Evolutionary conservation across 2,113 vertebrate genomes (phyloP).

Genomic region (Aviceda subcristata): DNA sequence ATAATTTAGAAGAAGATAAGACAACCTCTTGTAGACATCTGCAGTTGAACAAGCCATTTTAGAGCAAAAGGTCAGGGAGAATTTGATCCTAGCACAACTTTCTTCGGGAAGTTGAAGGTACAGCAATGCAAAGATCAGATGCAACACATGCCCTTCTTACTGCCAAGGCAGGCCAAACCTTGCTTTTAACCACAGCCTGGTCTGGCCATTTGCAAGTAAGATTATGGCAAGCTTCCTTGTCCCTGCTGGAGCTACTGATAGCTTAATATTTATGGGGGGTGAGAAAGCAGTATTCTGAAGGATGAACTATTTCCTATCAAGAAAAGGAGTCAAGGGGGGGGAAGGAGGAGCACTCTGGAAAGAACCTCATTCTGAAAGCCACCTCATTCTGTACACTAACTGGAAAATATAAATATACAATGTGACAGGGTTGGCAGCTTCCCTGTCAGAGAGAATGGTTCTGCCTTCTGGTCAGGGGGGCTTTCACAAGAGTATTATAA

Average conservation of each 20-base stretch:
- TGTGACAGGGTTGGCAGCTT: conserved; percentile 78
- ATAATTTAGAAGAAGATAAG: neutral
- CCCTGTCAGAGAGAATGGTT: conserved; percentile 55
- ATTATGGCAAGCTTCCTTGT: neutral
- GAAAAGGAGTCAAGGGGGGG: conserved; percentile 32
- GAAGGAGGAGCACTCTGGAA: neutral
- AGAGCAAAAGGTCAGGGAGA: neutral
- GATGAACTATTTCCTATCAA: neutral
- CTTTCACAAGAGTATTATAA: conserved; percentile 76
- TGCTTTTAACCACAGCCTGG: neutral
- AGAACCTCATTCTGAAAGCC: conserved; percentile 50
- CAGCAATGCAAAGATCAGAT: neutral
- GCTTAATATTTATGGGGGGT: neutral
- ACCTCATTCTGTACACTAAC: conserved; percentile 11
- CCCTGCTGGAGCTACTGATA: neutral
- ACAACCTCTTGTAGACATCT: neutral
- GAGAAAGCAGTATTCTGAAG: neutral
- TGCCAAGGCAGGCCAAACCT: neutral
- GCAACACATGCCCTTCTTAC: neutral
- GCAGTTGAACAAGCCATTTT: neutral
- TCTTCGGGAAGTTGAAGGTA: neutral
- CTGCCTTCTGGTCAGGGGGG: conserved; percentile 69
- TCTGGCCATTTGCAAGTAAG: neutral
- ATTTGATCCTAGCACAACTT: neutral
- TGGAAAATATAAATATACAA: conserved; percentile 72